phyloP scores from a whole-genome alignment of 2,113 vertebrate genomes.

The Eidolon helvum region DNA sequence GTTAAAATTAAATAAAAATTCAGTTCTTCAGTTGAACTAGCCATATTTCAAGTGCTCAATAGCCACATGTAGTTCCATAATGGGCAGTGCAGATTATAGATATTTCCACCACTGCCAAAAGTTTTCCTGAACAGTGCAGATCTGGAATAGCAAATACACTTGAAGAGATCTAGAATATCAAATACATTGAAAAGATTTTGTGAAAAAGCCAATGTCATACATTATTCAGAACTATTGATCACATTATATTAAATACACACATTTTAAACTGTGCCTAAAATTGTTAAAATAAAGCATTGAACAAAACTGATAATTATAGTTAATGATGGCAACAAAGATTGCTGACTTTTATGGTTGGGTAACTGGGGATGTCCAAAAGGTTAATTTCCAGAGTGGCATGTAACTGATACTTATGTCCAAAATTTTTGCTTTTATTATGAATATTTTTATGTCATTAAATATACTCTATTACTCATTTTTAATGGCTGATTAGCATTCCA shows the following conservation, averaged over 20 bases:
- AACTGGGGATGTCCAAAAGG: background rate
- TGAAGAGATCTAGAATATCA: background rate
- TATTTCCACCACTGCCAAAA: background rate
- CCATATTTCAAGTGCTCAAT: background rate
- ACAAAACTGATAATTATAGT: background rate
- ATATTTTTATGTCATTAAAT: background rate
- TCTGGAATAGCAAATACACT: background rate
- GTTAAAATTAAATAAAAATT: background rate
- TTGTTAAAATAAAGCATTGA: background rate
- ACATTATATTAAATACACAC: background rate
- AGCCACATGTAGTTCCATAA: background rate
- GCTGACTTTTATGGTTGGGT: background rate
- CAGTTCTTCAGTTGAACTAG: background rate
- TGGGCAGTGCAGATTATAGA: background rate
- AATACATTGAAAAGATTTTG: background rate
- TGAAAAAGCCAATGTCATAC: background rate
- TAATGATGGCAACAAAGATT: background rate
- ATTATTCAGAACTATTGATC: background rate
- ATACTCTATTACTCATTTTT: constrained; percentile 1
- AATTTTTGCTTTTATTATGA: background rate
- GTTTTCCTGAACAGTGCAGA: background rate
- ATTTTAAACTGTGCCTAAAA: background rate
- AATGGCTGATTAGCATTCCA: background rate
- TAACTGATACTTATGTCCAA: background rate
- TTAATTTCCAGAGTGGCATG: background rate